Evolutionary conservation across 2,888 invertebrate species (phyloP), one percentile per base, ranked within the genome.

Genomic region (Alloplasta piceator): DNA sequence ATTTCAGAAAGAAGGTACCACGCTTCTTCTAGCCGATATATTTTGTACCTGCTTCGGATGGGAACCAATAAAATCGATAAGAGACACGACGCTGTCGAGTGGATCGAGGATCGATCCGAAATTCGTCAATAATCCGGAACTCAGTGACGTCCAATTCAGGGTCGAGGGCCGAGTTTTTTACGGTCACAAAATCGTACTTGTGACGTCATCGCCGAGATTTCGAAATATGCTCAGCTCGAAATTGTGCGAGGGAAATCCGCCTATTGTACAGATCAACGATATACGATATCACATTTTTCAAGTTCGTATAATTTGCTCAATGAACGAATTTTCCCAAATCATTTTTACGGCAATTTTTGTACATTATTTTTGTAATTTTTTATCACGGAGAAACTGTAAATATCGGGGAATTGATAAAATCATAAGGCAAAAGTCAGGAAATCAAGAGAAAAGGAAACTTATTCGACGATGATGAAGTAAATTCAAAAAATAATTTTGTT

Each of bases 251-350:
- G 95, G 95, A 60, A 95, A 94, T 86, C 94, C 97, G 43, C 97
- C 98, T 0, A 96, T 97, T 50, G 97, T 98, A 74, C 97, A 98
- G 92, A 98, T 98, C 86, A 97, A 98, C 87, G 98, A 98, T 90
- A 98, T 98, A 83, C 94, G 97, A 90, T 98, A 98, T 92, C 96
- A 97, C 88, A 98, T 98, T 88, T 98, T 98, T 92, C 97, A 98
- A 95, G 97, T 97, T 90, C 87, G 86, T 50, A 12, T 61, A 38
- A 9, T 56, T 41, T 38, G 12, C 5, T 58, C 38, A 10, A n/a
- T 26, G 6, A n/a, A n/a, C n/a, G n/a, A n/a, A 2, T n/a, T 41
- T 26, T 46, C 1, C 12, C 7, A 4, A 7, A 39, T 10, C 9
- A 39, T 14, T 38, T 50, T 14, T 14, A 36, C 9, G 38, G n/a